Evolutionary conservation across 2,797 vertebrate species (phyloP).

Genomic region (Rhincodon typus): DNA sequence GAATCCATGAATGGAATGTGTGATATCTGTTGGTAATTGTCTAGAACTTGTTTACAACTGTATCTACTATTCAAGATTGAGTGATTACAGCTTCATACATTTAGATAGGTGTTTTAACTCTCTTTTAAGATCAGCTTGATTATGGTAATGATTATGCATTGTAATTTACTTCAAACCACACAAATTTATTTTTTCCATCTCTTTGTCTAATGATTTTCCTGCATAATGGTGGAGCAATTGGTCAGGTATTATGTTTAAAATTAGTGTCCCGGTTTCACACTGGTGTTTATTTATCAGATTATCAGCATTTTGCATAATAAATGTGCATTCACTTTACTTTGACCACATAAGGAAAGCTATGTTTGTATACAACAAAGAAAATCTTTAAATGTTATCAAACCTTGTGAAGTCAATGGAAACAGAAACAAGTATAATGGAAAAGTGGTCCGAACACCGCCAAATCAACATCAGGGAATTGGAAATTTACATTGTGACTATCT

Average conservation of each 20-base stretch:
- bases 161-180: neutral
- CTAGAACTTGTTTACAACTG: slow-evolving; percentile 33
- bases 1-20: slow-evolving; percentile 28
- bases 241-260: neutral
- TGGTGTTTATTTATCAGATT: neutral
- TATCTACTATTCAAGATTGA: neutral
- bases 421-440: neutral
- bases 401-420: neutral
- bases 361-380: neutral
- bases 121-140: neutral
- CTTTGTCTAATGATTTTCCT: neutral
- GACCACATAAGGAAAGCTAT: too few species aligned
- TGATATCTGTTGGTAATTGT: slow-evolving; percentile 31
- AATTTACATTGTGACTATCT: neutral
- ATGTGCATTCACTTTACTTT: neutral
- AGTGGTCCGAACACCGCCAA: neutral
- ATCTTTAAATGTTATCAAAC: neutral
- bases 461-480: neutral
- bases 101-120: slow-evolving; percentile 27
- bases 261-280: neutral
- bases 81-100: neutral
- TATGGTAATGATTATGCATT: neutral
- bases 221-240: too few species aligned
- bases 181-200: neutral
- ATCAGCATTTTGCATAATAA: neutral